Base-by-base conservation (phyloP, 2,888 invertebrate species). In the Polia nebulosa region DNA sequence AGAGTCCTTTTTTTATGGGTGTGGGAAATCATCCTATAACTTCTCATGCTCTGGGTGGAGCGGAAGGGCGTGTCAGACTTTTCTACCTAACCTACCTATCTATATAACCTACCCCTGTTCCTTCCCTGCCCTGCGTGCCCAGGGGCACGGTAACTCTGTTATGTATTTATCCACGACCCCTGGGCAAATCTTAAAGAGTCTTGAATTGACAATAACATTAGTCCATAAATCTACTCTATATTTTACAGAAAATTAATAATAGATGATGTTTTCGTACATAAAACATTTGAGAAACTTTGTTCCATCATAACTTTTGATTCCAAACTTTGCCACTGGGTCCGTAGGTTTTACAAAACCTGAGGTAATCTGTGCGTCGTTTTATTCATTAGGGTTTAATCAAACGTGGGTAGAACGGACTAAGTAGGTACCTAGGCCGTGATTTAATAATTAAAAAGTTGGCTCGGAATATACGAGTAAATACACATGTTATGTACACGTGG, bases 401-500 rank as follows among this genome's bases (percentile, higher is more conserved):
- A 22, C 22, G 25, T 58, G 20, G 45, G 49, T 27, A 39, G 20
- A 70, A 11, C 39, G 39, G 9, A 36, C 67, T 27, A 45, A 45
- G 27, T 36, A 66, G 39, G 45, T 27, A 45, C 36, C 22, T 36
- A 66, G 39, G 45, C 56, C n/a, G 55, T 53, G 34, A 56, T 70
- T 39, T 41, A 56, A 44, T 36, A 59, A 60, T 60, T 36, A 70
- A 56, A 69, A 62, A 51, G 34, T 69, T 34, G 25, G 1, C 13
- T 17, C 20, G 25, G 32, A 25, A 52, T 51, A 55, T 27, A n/a
- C n/a, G n/a, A n/a, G n/a, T n/a, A 55, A 59, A 41, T n/a, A 29
- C 22, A 61, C 22, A 8, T 61, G 17, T 36, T 25, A 15, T 51
- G 25, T 51, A 25, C n/a, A n/a, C 17, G 61, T 27, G 22, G 13